These are phyloP conservation scores for Haliclona indistincta DNA, from an alignment of 37 sponge, comb jelly and placozoan species.

Conservation along the genomic window DNA sequence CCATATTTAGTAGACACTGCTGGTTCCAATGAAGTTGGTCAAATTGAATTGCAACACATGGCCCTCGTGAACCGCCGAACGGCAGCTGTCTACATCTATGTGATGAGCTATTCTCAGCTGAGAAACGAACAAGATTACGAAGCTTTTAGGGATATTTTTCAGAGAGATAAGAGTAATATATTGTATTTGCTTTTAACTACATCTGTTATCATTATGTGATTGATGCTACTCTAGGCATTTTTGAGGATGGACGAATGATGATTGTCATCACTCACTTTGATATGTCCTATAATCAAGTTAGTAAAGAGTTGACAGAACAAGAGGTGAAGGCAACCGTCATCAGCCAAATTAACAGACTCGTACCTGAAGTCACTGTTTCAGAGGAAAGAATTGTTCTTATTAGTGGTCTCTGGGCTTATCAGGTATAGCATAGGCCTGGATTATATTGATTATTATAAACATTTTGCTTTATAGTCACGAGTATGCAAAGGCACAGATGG, in stretches of 20 bases:
- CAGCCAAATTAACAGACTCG: neutral
- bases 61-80: neutral
- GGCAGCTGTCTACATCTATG: constrained; percentile 3
- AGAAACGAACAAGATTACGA: neutral
- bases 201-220: too few species aligned
- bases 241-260: neutral
- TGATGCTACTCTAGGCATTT: neutral
- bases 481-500: too few species aligned
- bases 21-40: constrained; percentile 5
- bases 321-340: neutral
- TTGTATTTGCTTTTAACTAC: too few species aligned
- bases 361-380: neutral
- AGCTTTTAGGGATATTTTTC: neutral
- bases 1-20: constrained; percentile 5
- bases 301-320: neutral
- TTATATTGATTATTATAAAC: too few species aligned
- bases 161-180: constrained; percentile 2
- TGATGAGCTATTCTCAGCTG: neutral
- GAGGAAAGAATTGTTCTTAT: neutral
- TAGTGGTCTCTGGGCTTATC: neutral
- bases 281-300: neutral
- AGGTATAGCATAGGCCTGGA: too few species aligned
- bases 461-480: too few species aligned
- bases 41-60: neutral
- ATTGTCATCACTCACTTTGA: constrained; percentile 16